Evolutionary conservation across 23 tunicate genomes (phyloP).

Genomic region (Phallusia fumigata): DNA sequence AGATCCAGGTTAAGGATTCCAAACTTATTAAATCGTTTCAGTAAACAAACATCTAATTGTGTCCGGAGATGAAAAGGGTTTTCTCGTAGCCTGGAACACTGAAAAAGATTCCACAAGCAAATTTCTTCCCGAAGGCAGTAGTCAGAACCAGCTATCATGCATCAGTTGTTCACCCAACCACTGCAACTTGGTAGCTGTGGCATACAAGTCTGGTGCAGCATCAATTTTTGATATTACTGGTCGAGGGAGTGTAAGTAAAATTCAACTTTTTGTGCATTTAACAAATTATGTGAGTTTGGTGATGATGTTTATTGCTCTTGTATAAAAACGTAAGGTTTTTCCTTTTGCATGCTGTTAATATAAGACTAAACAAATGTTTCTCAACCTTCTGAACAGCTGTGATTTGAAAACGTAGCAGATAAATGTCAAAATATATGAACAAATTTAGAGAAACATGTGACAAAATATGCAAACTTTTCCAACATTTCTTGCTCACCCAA

Average conservation of each 20-base stretch:
- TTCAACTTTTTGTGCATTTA: background rate
- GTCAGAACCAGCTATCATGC: conserved; percentile 45
- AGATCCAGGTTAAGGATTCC: no score
- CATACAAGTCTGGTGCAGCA: conserved; percentile 80
- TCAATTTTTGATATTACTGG: conserved; percentile 61
- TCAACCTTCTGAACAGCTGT: no score
- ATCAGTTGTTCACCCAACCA: conserved; percentile 70
- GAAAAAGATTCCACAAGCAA: conserved; percentile 30
- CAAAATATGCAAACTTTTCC: no score
- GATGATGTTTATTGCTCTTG: no score
- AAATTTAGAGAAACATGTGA: no score
- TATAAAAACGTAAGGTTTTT: no score
- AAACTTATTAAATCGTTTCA: conserved; percentile 24
- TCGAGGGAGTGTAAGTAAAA: conserved; percentile 57
- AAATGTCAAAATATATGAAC: no score
- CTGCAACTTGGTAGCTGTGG: conserved; percentile 63
- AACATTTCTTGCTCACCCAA: no score
- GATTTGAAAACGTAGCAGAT: no score
- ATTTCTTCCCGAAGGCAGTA: conserved; percentile 63
- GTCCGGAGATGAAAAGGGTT: conserved; percentile 94
- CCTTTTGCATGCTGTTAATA: no score
- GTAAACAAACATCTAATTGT: conserved; percentile 48
- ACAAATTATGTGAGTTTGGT: no score
- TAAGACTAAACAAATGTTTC: no score
- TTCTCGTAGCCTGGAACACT: conserved; percentile 55